Evolutionary conservation across 2,888 invertebrate genomes (phyloP), one percentile per base, ranked within the genome.

Genomic region (Brachynemurus nebulosus): DNA sequence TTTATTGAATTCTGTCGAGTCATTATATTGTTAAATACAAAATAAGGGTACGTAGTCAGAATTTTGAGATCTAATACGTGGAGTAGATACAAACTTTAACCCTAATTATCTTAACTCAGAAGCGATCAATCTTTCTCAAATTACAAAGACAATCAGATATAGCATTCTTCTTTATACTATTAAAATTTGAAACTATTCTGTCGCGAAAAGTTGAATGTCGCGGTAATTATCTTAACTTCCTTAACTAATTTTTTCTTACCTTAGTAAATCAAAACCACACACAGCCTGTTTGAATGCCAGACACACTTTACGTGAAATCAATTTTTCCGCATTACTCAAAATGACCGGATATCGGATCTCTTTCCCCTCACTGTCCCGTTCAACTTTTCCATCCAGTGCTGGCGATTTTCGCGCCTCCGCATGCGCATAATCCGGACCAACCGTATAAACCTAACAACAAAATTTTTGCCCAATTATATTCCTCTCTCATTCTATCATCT

Each of bases 331-430:
- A 60, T 96, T 95, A 60, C 89, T 92, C 48, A 99, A 68, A 60
- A 99, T 95, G 7, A 99, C 97, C 1, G 98, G 98, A 67, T 98
- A 98, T 30, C 98, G 78, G 52, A 98, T 91, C 72, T 99, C 98
- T 63, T 91, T 90, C 50, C 98, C 98, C 59, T 97, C 95, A 6
- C 90, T 85, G 62, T 99, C 98, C 36, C 98, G 70, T 62, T 98
- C 97, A 34, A 98, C 97, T 67, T 97, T 97, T 0, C 97, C 97
- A 66, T 97, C 97, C 11, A 97, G 69, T 0, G 96, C 98, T 0
- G 98, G 98, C 45, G 96, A 96, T 64, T 99, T 99, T 44, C 98
- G 72, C 0, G 98, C 98, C 65, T 99, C 98, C 0, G 98, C 98
- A 67, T 98, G 98, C 3, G 97, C 98, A 65, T 99, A 99, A 66